A percentile compares a stretch with the other conserved stretches of the same genome.
phyloP scores from a whole-genome alignment of 2,113 vertebrate species.

The Melanostigma gelatinosum region DNA sequence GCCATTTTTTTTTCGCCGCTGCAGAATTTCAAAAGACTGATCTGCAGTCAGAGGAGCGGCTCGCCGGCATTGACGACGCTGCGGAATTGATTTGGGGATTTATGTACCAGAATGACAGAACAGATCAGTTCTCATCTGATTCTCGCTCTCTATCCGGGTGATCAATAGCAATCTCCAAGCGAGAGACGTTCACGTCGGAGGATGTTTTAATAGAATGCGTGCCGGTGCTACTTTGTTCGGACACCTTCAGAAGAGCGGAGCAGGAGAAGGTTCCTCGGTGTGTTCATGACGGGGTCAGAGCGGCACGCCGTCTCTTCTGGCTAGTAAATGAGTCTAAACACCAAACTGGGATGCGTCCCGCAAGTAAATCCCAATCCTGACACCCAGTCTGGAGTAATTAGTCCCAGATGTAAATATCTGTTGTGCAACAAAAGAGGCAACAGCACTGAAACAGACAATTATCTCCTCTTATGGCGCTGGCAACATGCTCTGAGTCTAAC shows the following conservation, averaged over 20 bases:
- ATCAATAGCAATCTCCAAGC: slow-evolving; percentile 66
- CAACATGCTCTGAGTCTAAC: slow-evolving; percentile 59
- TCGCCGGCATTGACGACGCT: background rate
- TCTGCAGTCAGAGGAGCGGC: slow-evolving; percentile 43
- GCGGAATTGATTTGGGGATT: slow-evolving; percentile 40
- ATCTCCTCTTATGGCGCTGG: slow-evolving; percentile 73
- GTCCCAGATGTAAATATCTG: slow-evolving; percentile 79
- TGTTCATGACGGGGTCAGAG: slow-evolving; percentile 58
- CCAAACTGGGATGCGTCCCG: slow-evolving; percentile 57
- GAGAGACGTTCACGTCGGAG: slow-evolving; percentile 25
- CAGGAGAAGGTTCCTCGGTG: slow-evolving; percentile 19
- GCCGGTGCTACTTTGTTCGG: slow-evolving; percentile 56
- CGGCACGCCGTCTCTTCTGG: slow-evolving; percentile 1
- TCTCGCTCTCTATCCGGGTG: slow-evolving; percentile 45
- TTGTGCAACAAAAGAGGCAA: slow-evolving; percentile 74
- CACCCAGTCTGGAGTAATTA: slow-evolving; percentile 75
- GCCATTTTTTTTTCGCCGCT: slow-evolving; percentile 32
- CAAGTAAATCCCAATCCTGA: slow-evolving; percentile 69
- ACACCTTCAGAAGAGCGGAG: slow-evolving; percentile 24
- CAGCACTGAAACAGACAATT: slow-evolving; percentile 76
- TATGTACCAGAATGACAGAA: slow-evolving; percentile 43
- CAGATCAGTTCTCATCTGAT: slow-evolving; percentile 36
- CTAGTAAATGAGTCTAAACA: slow-evolving; percentile 47
- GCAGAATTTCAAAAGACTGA: slow-evolving; percentile 16
- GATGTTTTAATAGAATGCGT: slow-evolving; percentile 36